These are phyloP conservation scores for Balanococcus diminutus DNA, from an alignment of 2,888 invertebrate species.

Conservation along the genomic window DNA sequence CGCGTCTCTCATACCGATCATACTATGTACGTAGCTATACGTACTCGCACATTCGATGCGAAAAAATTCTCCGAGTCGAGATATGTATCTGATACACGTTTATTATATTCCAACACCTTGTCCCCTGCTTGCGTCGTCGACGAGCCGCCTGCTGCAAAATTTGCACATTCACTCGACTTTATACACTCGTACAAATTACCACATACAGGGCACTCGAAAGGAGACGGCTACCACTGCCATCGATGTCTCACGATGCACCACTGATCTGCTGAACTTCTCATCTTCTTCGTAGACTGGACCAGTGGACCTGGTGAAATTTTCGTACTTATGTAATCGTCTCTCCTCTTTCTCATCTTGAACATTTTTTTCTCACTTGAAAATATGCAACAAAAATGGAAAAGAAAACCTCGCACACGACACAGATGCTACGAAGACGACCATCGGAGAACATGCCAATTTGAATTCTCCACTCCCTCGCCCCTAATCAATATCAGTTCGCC, in stretches of 20 bases:
- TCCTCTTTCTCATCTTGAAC: too few relatives aligned
- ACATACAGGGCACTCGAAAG: background rate
- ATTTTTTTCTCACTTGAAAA: too few relatives aligned
- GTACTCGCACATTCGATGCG: background rate
- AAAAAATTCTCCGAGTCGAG: background rate
- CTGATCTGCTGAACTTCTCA: background rate
- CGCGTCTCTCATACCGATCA: constrained; percentile 7
- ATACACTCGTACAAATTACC: background rate
- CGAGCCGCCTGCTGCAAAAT: background rate
- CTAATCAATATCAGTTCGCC: background rate
- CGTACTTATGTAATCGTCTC: background rate
- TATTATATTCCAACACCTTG: background rate
- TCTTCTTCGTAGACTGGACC: background rate
- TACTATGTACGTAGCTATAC: background rate
- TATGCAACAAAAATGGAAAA: too few relatives aligned
- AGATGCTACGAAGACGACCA: background rate
- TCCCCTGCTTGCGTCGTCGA: background rate
- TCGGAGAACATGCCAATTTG: background rate
- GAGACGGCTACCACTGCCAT: background rate
- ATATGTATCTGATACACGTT: background rate
- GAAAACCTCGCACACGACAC: too few relatives aligned
- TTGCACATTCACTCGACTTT: background rate
- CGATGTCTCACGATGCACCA: background rate
- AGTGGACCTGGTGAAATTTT: background rate
- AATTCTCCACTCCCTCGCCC: background rate